A percentile compares a stretch with the other conserved stretches of the same genome.
phyloP scores from a whole-genome alignment of 2,797 vertebrate genomes.

The Rhincodon typus region DNA sequence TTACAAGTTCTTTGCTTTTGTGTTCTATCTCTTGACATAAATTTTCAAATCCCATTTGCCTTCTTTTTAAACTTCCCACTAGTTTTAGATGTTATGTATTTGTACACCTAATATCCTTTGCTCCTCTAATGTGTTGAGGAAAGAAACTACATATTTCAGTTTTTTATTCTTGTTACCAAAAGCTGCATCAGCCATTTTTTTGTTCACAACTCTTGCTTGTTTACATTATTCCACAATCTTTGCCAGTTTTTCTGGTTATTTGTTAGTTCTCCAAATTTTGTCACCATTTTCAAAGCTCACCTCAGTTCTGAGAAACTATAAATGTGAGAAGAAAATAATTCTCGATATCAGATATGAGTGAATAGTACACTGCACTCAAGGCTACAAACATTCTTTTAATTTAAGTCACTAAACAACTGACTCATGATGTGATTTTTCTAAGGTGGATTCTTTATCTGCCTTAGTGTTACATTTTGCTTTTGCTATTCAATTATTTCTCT shows the following conservation, averaged over 20 bases:
- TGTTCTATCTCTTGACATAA: background rate
- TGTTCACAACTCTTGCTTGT: background rate
- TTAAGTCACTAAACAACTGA: background rate
- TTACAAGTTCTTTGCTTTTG: constrained; percentile 10
- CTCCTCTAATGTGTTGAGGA: background rate
- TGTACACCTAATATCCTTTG: background rate
- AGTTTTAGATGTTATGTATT: background rate
- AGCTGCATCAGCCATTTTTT: background rate
- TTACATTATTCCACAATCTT: background rate
- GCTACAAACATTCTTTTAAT: background rate
- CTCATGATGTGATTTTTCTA: background rate
- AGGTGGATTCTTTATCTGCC: background rate
- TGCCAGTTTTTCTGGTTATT: background rate
- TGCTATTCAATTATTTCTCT: background rate
- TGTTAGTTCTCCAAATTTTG: background rate
- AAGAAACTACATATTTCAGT: background rate
- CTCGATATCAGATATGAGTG: background rate
- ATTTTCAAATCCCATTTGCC: background rate
- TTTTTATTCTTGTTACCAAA: background rate
- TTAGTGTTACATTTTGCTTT: background rate
- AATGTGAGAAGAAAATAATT: background rate
- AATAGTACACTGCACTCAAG: background rate
- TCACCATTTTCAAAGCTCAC: background rate
- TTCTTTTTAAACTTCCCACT: background rate
- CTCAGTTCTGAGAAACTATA: background rate